phyloP scores from a whole-genome alignment of 2,797 vertebrate species.

The Valencia hispanica region DNA sequence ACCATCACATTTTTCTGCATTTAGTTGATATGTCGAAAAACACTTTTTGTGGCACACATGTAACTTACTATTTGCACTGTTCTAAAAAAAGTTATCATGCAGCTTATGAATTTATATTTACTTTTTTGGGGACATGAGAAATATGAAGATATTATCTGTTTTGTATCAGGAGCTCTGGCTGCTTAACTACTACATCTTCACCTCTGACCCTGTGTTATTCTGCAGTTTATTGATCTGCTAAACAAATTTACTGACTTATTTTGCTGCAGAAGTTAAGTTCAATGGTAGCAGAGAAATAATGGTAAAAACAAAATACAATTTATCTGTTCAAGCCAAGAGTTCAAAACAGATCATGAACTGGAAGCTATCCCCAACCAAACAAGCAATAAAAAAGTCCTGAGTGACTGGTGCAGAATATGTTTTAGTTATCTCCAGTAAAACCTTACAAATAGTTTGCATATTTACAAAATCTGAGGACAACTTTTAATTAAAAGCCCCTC shows the following conservation, averaged over 20 bases:
- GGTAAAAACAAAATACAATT: slow-evolving; percentile 5
- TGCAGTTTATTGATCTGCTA: background rate
- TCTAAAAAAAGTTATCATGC: background rate
- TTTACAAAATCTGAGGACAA: slow-evolving; percentile 15
- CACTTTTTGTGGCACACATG: background rate
- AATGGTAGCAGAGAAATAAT: background rate
- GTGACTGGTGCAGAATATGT: slow-evolving; percentile 26
- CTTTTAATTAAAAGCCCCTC: background rate
- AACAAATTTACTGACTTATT: background rate
- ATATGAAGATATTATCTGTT: background rate
- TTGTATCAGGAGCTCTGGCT: background rate
- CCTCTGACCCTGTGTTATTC: background rate
- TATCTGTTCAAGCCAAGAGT: background rate
- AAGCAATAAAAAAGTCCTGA: slow-evolving; percentile 37
- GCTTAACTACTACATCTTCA: slow-evolving; percentile 2
- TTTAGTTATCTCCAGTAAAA: background rate
- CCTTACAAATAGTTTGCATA: background rate
- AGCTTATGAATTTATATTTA: background rate
- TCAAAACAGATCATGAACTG: slow-evolving; percentile 1
- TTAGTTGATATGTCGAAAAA: background rate
- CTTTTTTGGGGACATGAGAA: background rate
- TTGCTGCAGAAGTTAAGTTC: slow-evolving; percentile 10
- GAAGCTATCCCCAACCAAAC: slow-evolving; percentile 5
- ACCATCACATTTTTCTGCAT: background rate
- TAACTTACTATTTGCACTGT: background rate